Percentiles rank a stretch among this genome's conserved stretches.
These are phyloP conservation scores for Pediacus dermestoides DNA, from an alignment of 2,888 invertebrate species.

Conservation along the genomic window DNA sequence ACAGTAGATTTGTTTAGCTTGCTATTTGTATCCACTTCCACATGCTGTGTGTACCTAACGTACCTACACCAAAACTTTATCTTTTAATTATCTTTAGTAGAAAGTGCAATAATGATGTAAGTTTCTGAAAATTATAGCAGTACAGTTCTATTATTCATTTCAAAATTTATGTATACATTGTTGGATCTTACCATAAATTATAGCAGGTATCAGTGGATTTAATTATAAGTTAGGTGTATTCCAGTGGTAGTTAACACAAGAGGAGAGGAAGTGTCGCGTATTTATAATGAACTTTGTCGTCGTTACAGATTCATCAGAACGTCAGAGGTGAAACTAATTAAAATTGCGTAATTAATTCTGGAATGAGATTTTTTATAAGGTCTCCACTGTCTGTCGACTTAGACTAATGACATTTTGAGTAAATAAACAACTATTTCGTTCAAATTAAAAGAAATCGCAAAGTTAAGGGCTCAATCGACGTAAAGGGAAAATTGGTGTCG, in stretches of 20 bases:
- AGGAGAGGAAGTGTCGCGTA: slow-evolving; percentile 32
- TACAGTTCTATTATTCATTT: slow-evolving; percentile 19
- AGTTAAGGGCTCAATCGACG: too few relatives aligned
- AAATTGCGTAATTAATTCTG: slow-evolving; percentile 39
- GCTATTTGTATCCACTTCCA: too few relatives aligned
- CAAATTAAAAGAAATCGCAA: too few relatives aligned
- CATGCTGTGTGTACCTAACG: too few relatives aligned
- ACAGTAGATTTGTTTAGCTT: too few relatives aligned
- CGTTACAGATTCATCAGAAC: slow-evolving; percentile 36
- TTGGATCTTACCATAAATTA: slow-evolving; percentile 30
- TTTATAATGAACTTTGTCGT: slow-evolving; percentile 38
- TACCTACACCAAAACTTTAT: too few relatives aligned
- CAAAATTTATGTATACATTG: slow-evolving; percentile 27
- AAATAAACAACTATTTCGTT: slow-evolving; percentile 7
- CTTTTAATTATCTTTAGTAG: slow-evolving; percentile 7
- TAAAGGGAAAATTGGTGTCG: too few relatives aligned
- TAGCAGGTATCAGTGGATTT: slow-evolving; percentile 33
- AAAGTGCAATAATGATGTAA: slow-evolving; percentile 4
- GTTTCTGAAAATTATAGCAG: slow-evolving; percentile 5
- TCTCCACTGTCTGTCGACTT: slow-evolving; percentile 12
- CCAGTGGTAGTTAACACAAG: slow-evolving; percentile 28
- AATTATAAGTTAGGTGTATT: slow-evolving; percentile 36
- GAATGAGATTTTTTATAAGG: slow-evolving; percentile 26
- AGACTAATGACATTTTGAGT: slow-evolving; percentile 12
- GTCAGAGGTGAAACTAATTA: slow-evolving; percentile 38